A percentile compares a stretch with the other conserved stretches of the same genome.
Evolutionary conservation across 2,113 vertebrate species (phyloP).

Genomic region (Catharus bicknelli): DNA sequence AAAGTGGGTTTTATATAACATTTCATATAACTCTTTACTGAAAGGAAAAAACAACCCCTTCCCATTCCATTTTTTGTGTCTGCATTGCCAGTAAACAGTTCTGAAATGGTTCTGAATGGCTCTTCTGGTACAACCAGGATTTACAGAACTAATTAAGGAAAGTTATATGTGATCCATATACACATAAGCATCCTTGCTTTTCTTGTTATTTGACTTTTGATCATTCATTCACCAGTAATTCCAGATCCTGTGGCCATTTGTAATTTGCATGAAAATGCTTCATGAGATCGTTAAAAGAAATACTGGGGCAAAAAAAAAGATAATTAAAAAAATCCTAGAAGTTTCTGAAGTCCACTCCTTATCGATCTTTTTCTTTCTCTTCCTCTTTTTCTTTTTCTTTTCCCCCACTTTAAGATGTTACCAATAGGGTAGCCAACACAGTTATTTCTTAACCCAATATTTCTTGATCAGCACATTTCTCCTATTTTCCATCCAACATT

Average conservation of each 20-base stretch:
- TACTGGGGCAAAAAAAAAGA: accelerated
- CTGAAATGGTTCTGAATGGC: not conserved
- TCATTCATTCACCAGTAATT: not conserved
- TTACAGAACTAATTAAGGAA: not conserved
- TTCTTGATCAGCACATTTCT: not conserved
- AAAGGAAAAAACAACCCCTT: not conserved
- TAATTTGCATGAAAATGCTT: not conserved
- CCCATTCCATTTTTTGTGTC: not conserved
- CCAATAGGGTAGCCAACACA: not conserved
- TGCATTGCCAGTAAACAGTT: not conserved
- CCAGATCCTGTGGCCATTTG: not conserved
- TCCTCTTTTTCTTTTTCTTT: not conserved
- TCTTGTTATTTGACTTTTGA: not conserved
- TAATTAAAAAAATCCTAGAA: not conserved
- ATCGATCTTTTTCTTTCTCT: not conserved
- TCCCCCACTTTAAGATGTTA: accelerated
- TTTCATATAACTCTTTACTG: not conserved
- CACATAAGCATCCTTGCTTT: not conserved
- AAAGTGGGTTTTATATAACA: not conserved
- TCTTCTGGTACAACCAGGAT: not conserved
- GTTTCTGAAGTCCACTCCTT: not conserved
- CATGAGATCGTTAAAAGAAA: not conserved
- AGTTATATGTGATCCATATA: not conserved
- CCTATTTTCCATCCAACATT: not conserved
- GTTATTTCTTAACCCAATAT: not conserved